phyloP scores from a whole-genome alignment of 2,888 invertebrate genomes.

The Chymomyza fuscimana region DNA sequence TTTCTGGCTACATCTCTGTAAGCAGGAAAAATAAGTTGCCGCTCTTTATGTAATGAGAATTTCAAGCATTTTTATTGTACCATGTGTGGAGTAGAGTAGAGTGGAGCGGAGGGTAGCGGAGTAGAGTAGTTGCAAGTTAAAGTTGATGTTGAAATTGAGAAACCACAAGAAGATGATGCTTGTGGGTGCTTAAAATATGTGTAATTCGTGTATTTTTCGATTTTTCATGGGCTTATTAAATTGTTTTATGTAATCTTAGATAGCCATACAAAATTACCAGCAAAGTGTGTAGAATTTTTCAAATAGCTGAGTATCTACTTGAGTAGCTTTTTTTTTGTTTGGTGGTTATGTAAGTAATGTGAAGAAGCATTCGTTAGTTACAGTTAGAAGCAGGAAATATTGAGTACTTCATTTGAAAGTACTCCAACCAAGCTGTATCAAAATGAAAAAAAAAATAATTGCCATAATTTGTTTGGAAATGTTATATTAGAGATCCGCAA shows the following conservation, averaged over 20 bases:
- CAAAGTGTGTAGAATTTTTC: conserved; percentile 44
- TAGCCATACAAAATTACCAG: conserved; percentile 53
- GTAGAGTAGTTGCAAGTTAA: conserved; percentile 16
- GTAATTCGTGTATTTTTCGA: conserved; percentile 66
- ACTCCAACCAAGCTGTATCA: no score
- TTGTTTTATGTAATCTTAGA: conserved; percentile 57
- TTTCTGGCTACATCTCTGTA: background rate
- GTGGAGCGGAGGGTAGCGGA: conserved; percentile 3
- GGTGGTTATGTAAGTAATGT: no score
- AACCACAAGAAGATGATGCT: background rate
- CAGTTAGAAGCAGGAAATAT: background rate
- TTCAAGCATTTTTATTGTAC: conserved; percentile 60
- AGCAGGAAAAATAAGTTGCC: background rate
- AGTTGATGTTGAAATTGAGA: background rate
- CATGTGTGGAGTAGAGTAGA: conserved; percentile 33
- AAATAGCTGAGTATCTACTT: conserved; percentile 41
- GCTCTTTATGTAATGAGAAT: conserved; percentile 62
- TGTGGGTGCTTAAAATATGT: conserved; percentile 14
- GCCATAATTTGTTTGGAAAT: no score
- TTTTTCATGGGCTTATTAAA: conserved; percentile 74
- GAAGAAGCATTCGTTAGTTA: background rate
- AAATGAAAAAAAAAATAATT: no score
- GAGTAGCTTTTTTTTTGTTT: no score
- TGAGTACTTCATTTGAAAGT: no score
- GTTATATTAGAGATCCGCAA: no score